Evolutionary conservation across 2,888 invertebrate genomes (phyloP).

Genomic region (Melieria omissa): DNA sequence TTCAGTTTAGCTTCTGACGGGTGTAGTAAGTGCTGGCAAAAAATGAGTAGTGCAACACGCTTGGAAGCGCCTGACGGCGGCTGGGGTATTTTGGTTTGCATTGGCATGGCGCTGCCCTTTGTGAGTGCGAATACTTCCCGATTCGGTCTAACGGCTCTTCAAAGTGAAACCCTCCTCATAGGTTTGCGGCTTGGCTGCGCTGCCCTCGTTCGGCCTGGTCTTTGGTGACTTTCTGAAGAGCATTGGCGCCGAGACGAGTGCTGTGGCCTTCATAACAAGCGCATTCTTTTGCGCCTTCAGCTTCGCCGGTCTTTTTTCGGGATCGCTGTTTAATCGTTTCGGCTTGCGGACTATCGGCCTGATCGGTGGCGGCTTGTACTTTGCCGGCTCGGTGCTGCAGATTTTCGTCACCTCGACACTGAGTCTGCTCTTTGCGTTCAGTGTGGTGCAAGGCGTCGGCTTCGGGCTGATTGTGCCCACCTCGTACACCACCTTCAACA

Average conservation of each 20-base stretch:
- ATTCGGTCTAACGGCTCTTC: not conserved
- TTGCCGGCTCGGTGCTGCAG: constrained; percentile 72
- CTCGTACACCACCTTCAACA: constrained; percentile 78
- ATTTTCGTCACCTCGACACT: constrained; percentile 74
- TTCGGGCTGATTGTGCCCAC: constrained; percentile 80
- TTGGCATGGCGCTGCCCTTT: constrained; percentile 79
- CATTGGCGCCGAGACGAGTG: constrained; percentile 76
- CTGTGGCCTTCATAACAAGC: constrained; percentile 76
- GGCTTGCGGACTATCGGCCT: constrained; percentile 76
- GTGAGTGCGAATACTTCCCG: constrained; percentile 69
- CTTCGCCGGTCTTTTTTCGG: constrained; percentile 74
- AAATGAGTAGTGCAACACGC: constrained; percentile 44
- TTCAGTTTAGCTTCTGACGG: no score
- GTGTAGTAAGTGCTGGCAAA: not conserved
- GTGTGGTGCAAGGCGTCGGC: constrained; percentile 76
- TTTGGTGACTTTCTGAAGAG: constrained; percentile 77
- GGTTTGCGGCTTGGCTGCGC: constrained; percentile 76
- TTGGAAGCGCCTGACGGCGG: constrained; percentile 77
- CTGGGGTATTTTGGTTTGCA: constrained; percentile 81
- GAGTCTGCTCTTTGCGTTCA: constrained; percentile 74
- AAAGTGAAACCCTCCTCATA: constrained; percentile 55
- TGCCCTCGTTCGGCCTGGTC: constrained; percentile 77
- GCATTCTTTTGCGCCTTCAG: constrained; percentile 71
- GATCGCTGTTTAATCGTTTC: constrained; percentile 74
- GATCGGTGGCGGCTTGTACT: constrained; percentile 73